phyloP scores from a whole-genome alignment of 2,113 vertebrate species.

The Amphilophus citrinellus region DNA sequence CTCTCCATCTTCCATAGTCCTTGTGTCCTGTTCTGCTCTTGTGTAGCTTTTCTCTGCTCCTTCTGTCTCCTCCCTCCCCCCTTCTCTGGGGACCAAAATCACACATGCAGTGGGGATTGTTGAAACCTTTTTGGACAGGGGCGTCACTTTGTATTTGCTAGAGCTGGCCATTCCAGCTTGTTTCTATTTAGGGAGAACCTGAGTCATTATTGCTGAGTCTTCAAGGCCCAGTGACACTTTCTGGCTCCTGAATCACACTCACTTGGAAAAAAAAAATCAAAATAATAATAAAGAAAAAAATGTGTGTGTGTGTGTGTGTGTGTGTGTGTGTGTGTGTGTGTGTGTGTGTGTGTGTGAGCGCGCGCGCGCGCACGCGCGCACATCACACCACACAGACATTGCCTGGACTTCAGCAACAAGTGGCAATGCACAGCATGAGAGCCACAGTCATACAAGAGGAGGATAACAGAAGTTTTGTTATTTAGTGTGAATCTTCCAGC shows the following conservation, averaged over 20 bases:
- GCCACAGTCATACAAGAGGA: constrained; percentile 19
- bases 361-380: too few relatives aligned
- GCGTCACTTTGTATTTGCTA: constrained; percentile 56
- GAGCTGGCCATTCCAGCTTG: constrained; percentile 36
- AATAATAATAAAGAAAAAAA: neutral
- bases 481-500: constrained; percentile 60
- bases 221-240: constrained; percentile 46
- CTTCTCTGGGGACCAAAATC: constrained; percentile 34
- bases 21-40: constrained; percentile 9
- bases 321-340: too few relatives aligned
- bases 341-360: too few relatives aligned
- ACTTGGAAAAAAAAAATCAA: neutral
- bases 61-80: constrained; percentile 5
- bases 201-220: constrained; percentile 48
- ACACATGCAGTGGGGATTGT: constrained; percentile 21
- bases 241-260: constrained; percentile 50
- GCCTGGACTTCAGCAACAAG: neutral
- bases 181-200: constrained; percentile 42
- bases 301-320: too few relatives aligned
- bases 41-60: neutral
- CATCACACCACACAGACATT: neutral
- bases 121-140: constrained; percentile 55
- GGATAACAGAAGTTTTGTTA: constrained; percentile 65
- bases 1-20: neutral
- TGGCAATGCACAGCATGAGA: constrained; percentile 23